These are phyloP conservation scores for Pollenia griseotomentosa DNA, from an alignment of 2,888 invertebrate genomes.

Conservation along the genomic window DNA sequence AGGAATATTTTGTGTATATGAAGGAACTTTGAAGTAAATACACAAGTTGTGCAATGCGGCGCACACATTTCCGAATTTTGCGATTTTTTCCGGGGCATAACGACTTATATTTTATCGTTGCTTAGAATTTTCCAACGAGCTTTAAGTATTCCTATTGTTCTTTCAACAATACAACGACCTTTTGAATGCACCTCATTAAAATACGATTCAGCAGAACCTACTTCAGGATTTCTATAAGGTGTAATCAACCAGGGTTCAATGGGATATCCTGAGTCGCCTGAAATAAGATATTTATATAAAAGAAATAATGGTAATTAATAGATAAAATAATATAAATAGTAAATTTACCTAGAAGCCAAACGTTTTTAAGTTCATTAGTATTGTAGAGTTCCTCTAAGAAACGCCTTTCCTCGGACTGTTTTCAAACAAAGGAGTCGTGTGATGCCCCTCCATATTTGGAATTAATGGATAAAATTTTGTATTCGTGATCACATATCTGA, in stretches of 20 bases:
- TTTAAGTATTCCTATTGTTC: constrained; percentile 56
- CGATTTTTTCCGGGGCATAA: constrained; percentile 42
- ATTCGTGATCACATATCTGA: no score
- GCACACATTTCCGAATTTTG: constrained; percentile 34
- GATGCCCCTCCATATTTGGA: constrained; percentile 29
- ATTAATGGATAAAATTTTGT: constrained; percentile 15
- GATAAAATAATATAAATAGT: neutral
- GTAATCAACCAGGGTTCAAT: constrained; percentile 46
- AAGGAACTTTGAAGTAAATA: constrained; percentile 30
- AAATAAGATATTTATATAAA: constrained; percentile 4
- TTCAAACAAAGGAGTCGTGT: constrained; percentile 35
- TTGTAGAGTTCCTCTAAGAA: constrained; percentile 21
- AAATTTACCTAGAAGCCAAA: constrained; percentile 18
- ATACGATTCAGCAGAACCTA: constrained; percentile 29
- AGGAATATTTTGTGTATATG: constrained; percentile 34
- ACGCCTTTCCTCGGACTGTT: constrained; percentile 27
- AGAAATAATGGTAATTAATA: neutral
- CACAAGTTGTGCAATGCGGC: constrained; percentile 40
- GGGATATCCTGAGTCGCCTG: constrained; percentile 38
- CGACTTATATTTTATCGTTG: constrained; percentile 52
- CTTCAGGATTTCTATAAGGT: constrained; percentile 47
- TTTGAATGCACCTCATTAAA: constrained; percentile 55
- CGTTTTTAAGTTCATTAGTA: constrained; percentile 9
- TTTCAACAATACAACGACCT: constrained; percentile 56
- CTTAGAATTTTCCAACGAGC: constrained; percentile 57